Evolutionary conservation across 2,113 vertebrate genomes (phyloP).

Genomic region (Lepisosteus osseus): DNA sequence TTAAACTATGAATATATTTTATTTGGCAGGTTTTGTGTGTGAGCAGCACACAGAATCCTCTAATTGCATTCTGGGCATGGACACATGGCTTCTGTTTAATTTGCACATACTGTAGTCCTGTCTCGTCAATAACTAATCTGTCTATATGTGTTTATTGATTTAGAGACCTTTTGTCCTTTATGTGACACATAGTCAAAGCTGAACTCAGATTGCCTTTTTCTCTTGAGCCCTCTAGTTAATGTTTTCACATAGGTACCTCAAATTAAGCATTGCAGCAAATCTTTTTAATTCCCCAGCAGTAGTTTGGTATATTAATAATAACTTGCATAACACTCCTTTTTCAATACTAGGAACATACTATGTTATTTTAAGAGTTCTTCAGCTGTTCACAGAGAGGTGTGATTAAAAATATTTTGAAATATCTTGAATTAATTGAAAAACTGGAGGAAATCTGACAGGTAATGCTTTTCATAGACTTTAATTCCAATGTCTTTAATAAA

Average conservation of each 20-base stretch:
- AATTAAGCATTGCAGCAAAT: too few relatives aligned
- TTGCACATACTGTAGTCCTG: neutral
- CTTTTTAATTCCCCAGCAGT: too few relatives aligned
- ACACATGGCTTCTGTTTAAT: neutral
- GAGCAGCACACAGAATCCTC: neutral
- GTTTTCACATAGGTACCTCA: neutral
- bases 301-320: too few relatives aligned
- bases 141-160: constrained; percentile 6
- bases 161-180: neutral
- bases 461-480: too few relatives aligned
- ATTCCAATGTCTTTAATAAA: too few relatives aligned
- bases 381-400: too few relatives aligned
- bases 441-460: too few relatives aligned
- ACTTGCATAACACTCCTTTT: too few relatives aligned
- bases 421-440: too few relatives aligned
- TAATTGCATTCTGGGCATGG: neutral
- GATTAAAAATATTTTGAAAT: too few relatives aligned
- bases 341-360: too few relatives aligned
- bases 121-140: neutral
- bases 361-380: too few relatives aligned
- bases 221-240: neutral
- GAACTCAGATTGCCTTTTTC: neutral
- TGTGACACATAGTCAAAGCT: neutral
- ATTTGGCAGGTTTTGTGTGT: neutral
- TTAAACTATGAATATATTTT: neutral